Evolutionary conservation across 2,797 vertebrate species (phyloP), one percentile per base, ranked within the genome.

Genomic region (Perodicticus potto): DNA sequence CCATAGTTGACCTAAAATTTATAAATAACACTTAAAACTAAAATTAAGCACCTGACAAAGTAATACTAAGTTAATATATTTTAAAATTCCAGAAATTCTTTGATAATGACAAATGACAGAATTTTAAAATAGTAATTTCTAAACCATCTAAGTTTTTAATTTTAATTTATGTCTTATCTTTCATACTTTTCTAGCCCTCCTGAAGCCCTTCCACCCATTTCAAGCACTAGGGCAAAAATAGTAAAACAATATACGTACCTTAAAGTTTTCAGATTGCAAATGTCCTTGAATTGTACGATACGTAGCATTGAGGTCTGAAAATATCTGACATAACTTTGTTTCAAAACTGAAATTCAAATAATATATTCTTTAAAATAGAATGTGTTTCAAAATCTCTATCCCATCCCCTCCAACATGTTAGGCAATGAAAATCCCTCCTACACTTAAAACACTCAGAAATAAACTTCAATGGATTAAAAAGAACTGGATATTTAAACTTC

Each of bases 211-310:
- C 9, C 2, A 45, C 5, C 32, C 73, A 27, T 65, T 59, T 72
- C 77, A 80, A 74, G 86, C 11, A 93, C 34, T 17, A 95, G 16
- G n/a, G 25, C 19, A 92, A 93, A 96, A 93, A 87, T 7, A 91
- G 27, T 59, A 86, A 96, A 96, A 74, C 3, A 74, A 90, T 94
- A 95, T 92, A 98, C 98, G 92, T 99, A 99, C 99, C 99, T 99
- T 99, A 94, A 99, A 99, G 98, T 99, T 99, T 98, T 99, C 99
- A 91, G 99, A 99, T 98, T 99, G 99, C 92, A 99, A 99, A 98
- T 99, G 99, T 78, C 99, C 99, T 99, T 99, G 99, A 99, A 99
- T 99, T 77, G 99, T 98, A 99, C 99, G 99, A 98, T 99, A 99
- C 57, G 99, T 99, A 94, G 99, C 98, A 95, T 99, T 99, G 97